Evolutionary conservation across 1,140 invertebrate genomes (phyloP), one percentile per base, ranked within the genome.

Genomic region (Monochamus saltuarius): DNA sequence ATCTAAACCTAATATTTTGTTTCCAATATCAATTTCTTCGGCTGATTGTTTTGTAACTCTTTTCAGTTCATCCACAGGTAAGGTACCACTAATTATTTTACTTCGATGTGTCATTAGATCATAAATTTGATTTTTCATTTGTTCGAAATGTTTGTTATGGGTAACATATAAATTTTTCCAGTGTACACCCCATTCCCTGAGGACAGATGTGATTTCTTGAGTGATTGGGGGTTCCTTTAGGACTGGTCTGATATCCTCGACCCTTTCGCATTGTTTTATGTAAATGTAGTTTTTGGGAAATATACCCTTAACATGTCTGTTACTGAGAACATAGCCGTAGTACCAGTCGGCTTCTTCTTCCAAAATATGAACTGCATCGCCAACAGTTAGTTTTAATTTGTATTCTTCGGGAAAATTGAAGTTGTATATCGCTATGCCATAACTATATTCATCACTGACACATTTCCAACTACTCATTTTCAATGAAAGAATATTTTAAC

Each of bases 121-220:
- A 37, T 85, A 81, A 78, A 96, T 94, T 77, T 90, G 87, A 29
- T 86, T 82, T 60, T 89, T 85, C 68, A 95, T 88, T 59, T 82
- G 81, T 67, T 84, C 84, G 77, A 94, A 92, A 59, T 89, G 77
- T 38, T 82, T 76, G 38, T 78, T 80, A 56, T 83, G 75, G 17
- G 59, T 78, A 74, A 91, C 82, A 79, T 90, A 97, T 50, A 94
- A 81, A 57, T 86, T 79, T 76, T 94, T 94, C 85, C 90, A 91
- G 69, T 94, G 87, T 57, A 80, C 76, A 19, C 90, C 87, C 94
- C 94, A 97, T 85, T 96, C 94, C 70, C 89, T 80, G n/a, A 97
- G 77, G 14, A 94, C 91, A 62, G 87, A 85, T 39, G 92, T 94
- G 38, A 96, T 91, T 80, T 97, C 94, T 71, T 91, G 87, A 38